These are phyloP conservation scores for Plebejus melissa DNA, from an alignment of 2,888 invertebrate species.

Conservation along the genomic window DNA sequence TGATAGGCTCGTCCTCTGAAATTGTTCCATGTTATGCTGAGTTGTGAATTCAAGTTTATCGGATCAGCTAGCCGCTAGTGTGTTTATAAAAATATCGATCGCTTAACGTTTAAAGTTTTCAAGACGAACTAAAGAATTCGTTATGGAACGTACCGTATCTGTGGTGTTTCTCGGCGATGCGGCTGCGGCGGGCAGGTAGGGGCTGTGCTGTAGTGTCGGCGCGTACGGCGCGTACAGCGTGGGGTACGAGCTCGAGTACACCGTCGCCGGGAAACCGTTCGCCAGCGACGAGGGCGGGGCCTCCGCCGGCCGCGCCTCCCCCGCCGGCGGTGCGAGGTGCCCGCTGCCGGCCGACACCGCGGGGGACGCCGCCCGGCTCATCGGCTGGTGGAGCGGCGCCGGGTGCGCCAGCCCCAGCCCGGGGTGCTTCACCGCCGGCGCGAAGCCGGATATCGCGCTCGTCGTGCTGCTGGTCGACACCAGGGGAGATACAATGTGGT, in stretches of 20 bases:
- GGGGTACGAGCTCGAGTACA: conserved; percentile 81
- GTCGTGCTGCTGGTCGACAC: conserved; percentile 52
- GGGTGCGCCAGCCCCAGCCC: conserved; percentile 54
- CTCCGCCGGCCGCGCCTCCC: conserved; percentile 60
- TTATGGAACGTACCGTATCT: conserved; percentile 61
- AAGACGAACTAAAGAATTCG: background rate
- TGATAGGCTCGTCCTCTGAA: conserved; percentile 67
- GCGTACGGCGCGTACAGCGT: conserved; percentile 90
- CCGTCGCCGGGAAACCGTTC: conserved; percentile 80
- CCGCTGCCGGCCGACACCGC: conserved; percentile 49
- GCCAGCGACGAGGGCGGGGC: conserved; percentile 82
- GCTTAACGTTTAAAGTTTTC: too few relatives aligned
- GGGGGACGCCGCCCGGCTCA: conserved; percentile 53
- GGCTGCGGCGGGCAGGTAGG: conserved; percentile 82
- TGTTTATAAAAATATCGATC: too few relatives aligned
- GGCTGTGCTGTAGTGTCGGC: conserved; percentile 84
- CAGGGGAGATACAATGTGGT: conserved; percentile 53
- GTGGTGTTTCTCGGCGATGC: conserved; percentile 82
- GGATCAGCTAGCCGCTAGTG: too few relatives aligned
- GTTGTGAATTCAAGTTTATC: background rate
- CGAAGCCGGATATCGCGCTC: conserved; percentile 58
- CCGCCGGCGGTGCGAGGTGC: conserved; percentile 59
- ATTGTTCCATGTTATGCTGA: conserved; percentile 32
- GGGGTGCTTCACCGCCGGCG: conserved; percentile 60
- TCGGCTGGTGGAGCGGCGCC: conserved; percentile 52